These are phyloP conservation scores for Nibea albiflora DNA, from an alignment of 2,113 vertebrate genomes.

Conservation along the genomic window DNA sequence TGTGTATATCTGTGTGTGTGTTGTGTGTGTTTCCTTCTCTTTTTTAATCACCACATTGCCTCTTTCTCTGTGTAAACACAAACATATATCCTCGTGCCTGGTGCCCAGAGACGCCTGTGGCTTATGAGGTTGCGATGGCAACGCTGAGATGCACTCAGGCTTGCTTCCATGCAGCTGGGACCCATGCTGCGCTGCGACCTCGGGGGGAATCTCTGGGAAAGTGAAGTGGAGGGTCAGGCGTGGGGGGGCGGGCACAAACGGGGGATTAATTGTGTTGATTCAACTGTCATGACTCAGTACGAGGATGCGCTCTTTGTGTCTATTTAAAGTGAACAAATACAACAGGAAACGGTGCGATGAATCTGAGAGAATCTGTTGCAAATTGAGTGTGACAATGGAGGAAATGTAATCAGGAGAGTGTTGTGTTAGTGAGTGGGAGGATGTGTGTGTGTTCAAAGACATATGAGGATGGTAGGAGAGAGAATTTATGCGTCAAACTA, in stretches of 20 bases:
- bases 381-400: not conserved
- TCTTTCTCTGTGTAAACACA: slow-evolving; percentile 58
- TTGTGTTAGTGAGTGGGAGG: slow-evolving; percentile 15
- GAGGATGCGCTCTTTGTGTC: not conserved
- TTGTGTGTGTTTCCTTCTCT: not conserved
- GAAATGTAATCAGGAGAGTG: slow-evolving; percentile 23
- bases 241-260: not conserved
- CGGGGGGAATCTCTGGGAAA: slow-evolving; percentile 58
- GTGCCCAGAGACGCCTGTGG: slow-evolving; percentile 52
- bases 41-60: slow-evolving; percentile 60
- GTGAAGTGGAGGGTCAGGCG: slow-evolving; percentile 44
- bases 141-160: slow-evolving; percentile 66
- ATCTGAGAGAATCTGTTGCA: not conserved
- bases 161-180: slow-evolving; percentile 71
- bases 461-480: slow-evolving; percentile 3
- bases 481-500: slow-evolving; percentile 23
- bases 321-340: not conserved
- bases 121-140: slow-evolving; percentile 69
- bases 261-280: slow-evolving; percentile 51
- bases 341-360: not conserved
- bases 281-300: slow-evolving; percentile 8
- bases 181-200: slow-evolving; percentile 56
- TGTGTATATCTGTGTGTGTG: not conserved
- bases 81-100: slow-evolving; percentile 53
- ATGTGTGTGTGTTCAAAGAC: slow-evolving; percentile 36